Evolutionary conservation across 2,888 invertebrate species (phyloP), one percentile per base, ranked within the genome.

Genomic region (Odontomyia ornata): DNA sequence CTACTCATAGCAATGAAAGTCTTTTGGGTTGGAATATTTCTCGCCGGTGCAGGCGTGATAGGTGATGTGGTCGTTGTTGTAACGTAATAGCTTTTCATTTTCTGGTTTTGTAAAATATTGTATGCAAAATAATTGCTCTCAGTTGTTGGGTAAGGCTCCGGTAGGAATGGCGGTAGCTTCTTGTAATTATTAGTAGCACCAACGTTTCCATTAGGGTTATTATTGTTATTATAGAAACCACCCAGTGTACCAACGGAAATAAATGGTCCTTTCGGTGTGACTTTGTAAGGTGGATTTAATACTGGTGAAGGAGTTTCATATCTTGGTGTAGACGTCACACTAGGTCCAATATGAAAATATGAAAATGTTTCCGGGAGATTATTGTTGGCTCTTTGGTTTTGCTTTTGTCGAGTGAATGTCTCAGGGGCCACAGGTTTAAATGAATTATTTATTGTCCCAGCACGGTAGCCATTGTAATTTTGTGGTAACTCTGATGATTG

Each of bases 241-340:
- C 90, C 90, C 79, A 89, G 86, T 0, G 86, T 86, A 75, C 90
- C 87, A 47, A 89, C 87, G 28, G 90, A 89, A 77, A 89, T 87
- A 47, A 89, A 90, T 64, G 90, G 89, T 76, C 89, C 88, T 83
- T 89, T 90, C 4, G 64, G 65, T n/a, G 69, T 57, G 1, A 82
- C 81, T 64, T 82, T 82, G 21, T 81, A 15, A 7, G 72, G 62
- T 46, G 81, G 1, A 69, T 25, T n/a, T 47, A 76, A 3, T 76
- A 60, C 30, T 76, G 69, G 57, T 71, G 62, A 60, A 43, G 79
- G 46, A 46, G 80, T 30, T 15, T 67, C 76, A 11, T 65, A 65
- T 46, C 15, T n/a, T 52, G 28, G 62, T 21, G 57, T 60, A 11
- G 67, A 23, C 30, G 28, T 67, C 67, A 56, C 82, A 27, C 83